phyloP scores from a whole-genome alignment of 2,113 vertebrate genomes.

The Gorsachius goisagi region DNA sequence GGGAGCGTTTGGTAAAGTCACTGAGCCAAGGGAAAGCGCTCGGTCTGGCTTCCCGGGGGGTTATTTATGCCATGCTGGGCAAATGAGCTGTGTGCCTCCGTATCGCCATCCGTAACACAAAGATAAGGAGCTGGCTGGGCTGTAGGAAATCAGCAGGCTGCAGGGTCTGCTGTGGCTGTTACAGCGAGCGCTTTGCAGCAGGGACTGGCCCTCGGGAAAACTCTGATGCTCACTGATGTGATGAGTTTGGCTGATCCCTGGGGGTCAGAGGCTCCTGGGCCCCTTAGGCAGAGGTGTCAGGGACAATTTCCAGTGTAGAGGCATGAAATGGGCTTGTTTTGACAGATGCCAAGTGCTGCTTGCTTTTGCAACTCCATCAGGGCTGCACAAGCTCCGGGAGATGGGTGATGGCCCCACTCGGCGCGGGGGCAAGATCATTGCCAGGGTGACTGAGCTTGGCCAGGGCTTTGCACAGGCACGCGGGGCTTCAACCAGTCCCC shows the following conservation, averaged over 20 bases:
- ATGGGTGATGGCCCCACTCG: rapidly evolving
- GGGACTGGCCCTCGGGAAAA: not conserved
- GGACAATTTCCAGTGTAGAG: not conserved
- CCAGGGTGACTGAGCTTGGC: not conserved
- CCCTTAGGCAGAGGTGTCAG: not conserved
- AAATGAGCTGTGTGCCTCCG: not conserved
- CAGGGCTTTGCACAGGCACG: not conserved
- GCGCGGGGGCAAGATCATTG: rapidly evolving
- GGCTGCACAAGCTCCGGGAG: not conserved
- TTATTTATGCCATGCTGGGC: not conserved
- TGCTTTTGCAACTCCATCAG: not conserved
- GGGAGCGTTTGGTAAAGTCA: not conserved
- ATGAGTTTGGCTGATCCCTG: not conserved
- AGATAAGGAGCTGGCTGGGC: not conserved
- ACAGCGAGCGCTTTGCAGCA: not conserved
- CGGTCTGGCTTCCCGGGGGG: not conserved
- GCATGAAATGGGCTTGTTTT: not conserved
- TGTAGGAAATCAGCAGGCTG: not conserved
- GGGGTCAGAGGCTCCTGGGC: not conserved
- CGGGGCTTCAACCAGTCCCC: not conserved
- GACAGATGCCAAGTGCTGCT: not conserved
- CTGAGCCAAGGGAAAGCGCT: not conserved
- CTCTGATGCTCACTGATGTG: rapidly evolving
- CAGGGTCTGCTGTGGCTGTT: not conserved
- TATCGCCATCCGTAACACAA: not conserved